Evolutionary conservation across 2,113 vertebrate species (phyloP).

Genomic region (Nerophis lumbriciformis): DNA sequence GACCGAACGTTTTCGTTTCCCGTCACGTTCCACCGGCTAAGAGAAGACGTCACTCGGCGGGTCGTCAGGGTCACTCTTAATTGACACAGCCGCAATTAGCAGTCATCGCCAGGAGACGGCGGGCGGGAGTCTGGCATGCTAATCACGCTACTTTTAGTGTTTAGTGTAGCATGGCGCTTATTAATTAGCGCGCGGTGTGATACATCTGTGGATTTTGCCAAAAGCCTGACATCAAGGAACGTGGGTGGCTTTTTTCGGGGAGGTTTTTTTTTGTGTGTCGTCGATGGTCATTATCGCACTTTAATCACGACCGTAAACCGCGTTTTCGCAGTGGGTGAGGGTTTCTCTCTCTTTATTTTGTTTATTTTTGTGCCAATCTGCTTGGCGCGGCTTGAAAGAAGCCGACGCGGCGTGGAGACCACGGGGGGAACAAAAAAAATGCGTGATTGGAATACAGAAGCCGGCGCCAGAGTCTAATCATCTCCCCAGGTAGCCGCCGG

Average conservation of each 20-base stretch:
- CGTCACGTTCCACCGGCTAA: too few relatives aligned
- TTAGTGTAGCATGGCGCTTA: conserved; percentile 24
- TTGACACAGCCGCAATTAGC: conserved; percentile 32
- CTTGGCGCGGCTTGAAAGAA: conserved; percentile 42
- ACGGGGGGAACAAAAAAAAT: neutral
- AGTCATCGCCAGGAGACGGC: conserved; percentile 23
- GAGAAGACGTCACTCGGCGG: too few relatives aligned
- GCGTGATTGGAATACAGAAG: conserved; percentile 23
- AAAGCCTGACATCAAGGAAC: neutral
- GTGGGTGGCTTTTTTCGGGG: too few relatives aligned
- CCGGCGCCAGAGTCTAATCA: conserved; percentile 33
- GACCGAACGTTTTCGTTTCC: too few relatives aligned
- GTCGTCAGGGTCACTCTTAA: conserved; percentile 24
- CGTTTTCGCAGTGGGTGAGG: conserved; percentile 4
- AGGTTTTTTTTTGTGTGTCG: too few relatives aligned
- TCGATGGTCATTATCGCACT: conserved; percentile 9
- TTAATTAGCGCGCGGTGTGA: conserved; percentile 27
- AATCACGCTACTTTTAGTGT: conserved; percentile 34
- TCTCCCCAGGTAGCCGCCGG: conserved; percentile 35
- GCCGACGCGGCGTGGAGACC: conserved; percentile 15
- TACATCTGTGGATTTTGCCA: conserved; percentile 7
- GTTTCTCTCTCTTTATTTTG: conserved; percentile 13
- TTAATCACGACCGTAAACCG: conserved; percentile 8
- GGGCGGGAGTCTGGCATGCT: conserved; percentile 28
- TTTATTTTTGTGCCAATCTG: conserved; percentile 37